Base-by-base conservation (phyloP, 53 echinoderm and acorn worm species). In the Antedon mediterranea region DNA sequence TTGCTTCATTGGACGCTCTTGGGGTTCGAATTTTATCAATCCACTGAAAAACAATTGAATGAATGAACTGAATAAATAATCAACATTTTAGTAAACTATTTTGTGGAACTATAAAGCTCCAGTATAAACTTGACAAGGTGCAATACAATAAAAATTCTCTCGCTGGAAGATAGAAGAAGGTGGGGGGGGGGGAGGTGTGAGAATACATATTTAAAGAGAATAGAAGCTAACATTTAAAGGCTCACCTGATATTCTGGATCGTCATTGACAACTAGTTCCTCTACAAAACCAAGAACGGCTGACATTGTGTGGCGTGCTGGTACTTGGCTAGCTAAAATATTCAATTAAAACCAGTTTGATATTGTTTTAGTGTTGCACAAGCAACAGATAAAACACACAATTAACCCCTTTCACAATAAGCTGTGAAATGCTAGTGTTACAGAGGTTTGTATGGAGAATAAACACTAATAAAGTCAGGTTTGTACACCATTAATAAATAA, bases 1-100 rank as follows among this genome's bases (percentile, higher is more conserved):
- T 85, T 4, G 92, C 98, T 75, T 98, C 98, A 76, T 98, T 98
- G 13, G 98, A 92, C 32, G 98, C 89, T 31, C 98, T 88, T 72
- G 98, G 90, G 11, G 98, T 88, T 72, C 98, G 84, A 32, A 98
- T 98, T 92, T 93, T 93, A 75, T 98, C 98, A 78, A 98, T 98
- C 98, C 98, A 98, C 98, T 98, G 75, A 3, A 41, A 80, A n/a
- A n/a, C n/a, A n/a, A n/a, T n/a, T n/a, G n/a, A 28, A 74, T 74
- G 31, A 6, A 11, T 37, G 11, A 37, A 37, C 11, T 37, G 4
- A 37, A 4, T 6, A 11, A 6, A 37, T 11, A 6, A 37, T 37
- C 11, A 37, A 37, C 37, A 37, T 6, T 6, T 37, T 11, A 4
- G 37, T 11, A 4, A 4, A 37, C 37, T 37, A 6, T 37, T 37